Evolutionary conservation across 2,888 invertebrate species (phyloP).

Genomic region (Sinohyriopsis cumingii): DNA sequence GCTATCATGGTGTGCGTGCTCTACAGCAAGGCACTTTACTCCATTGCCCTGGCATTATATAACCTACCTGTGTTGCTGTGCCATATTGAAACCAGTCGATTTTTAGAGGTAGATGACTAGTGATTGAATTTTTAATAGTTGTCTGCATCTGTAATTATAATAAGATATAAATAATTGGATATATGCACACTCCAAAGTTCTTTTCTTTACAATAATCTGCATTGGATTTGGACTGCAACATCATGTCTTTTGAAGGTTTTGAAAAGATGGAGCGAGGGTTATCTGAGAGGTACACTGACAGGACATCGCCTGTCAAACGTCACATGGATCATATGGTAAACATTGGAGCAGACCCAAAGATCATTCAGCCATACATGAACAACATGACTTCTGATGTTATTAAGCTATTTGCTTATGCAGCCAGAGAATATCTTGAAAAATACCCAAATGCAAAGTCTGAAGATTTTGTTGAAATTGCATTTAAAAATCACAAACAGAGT

Average conservation of each 20-base stretch:
- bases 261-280: slow-evolving; percentile 68
- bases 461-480: slow-evolving; percentile 58
- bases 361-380: slow-evolving; percentile 56
- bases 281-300: slow-evolving; percentile 60
- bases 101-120: too few relatives aligned
- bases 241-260: slow-evolving; percentile 52
- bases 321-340: slow-evolving; percentile 64
- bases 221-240: too few relatives aligned
- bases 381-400: slow-evolving; percentile 67
- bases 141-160: too few relatives aligned
- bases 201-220: too few relatives aligned
- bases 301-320: slow-evolving; percentile 56
- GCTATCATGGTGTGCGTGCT: too few relatives aligned
- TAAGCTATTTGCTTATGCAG: slow-evolving; percentile 67
- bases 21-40: too few relatives aligned
- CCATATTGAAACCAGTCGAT: too few relatives aligned
- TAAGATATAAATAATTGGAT: too few relatives aligned
- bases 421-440: slow-evolving; percentile 60
- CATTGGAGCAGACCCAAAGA: slow-evolving; percentile 58
- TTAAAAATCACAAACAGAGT: slow-evolving; percentile 64
- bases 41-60: too few relatives aligned
- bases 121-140: too few relatives aligned
- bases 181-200: too few relatives aligned
- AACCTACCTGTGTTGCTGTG: too few relatives aligned
- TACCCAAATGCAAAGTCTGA: slow-evolving; percentile 49